Evolutionary conservation across 2,113 vertebrate genomes (phyloP).

Genomic region (Carollia perspicillata): DNA sequence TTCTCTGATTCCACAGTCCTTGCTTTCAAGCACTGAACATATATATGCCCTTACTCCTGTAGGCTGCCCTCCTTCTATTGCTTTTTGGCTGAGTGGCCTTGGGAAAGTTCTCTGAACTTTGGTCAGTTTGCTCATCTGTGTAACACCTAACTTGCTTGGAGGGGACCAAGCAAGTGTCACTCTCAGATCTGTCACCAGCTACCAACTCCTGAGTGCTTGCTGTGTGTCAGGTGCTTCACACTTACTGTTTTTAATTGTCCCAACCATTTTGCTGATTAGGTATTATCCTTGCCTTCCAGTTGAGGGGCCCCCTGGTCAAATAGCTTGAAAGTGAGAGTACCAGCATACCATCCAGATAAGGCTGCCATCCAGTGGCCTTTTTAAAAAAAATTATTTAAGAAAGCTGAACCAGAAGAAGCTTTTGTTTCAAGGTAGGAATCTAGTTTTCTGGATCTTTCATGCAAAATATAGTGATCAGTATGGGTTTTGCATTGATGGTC

Average conservation of each 20-base stretch:
- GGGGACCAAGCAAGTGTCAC: background rate
- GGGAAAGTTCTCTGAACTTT: background rate
- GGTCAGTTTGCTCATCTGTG: background rate
- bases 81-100: background rate
- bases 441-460: background rate
- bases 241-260: background rate
- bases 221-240: background rate
- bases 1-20: background rate
- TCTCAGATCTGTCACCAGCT: background rate
- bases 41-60: background rate
- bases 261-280: background rate
- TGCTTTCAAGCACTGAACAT: background rate
- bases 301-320: background rate
- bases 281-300: background rate
- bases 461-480: background rate
- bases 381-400: background rate
- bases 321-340: background rate
- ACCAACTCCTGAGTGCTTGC: background rate
- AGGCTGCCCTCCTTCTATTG: background rate
- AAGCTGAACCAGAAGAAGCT: background rate
- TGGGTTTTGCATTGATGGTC: background rate
- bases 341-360: background rate
- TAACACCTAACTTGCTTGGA: background rate
- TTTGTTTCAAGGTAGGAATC: background rate
- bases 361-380: background rate